phyloP scores from a whole-genome alignment of 2,113 vertebrate species.

The Grus americana region DNA sequence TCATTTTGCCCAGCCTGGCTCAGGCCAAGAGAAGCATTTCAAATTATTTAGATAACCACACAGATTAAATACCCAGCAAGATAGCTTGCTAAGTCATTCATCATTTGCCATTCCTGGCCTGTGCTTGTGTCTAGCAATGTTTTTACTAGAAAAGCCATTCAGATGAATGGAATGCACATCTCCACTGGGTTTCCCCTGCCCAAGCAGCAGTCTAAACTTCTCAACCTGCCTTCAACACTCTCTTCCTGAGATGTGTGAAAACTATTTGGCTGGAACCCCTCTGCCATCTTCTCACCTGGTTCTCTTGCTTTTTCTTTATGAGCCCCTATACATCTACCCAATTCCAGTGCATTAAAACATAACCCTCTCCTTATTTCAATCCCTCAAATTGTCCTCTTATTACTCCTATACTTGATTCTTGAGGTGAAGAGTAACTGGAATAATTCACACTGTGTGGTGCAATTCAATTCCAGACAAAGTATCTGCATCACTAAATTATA shows the following conservation, averaged over 20 bases:
- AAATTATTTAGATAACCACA: slow-evolving; percentile 62
- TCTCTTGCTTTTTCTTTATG: neutral
- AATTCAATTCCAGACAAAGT: neutral
- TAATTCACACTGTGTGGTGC: neutral
- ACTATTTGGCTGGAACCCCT: neutral
- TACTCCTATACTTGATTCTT: neutral
- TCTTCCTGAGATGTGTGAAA: neutral
- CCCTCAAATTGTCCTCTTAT: neutral
- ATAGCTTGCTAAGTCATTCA: slow-evolving; percentile 62
- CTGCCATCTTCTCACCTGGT: neutral
- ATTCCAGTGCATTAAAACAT: neutral
- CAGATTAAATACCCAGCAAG: slow-evolving; percentile 62
- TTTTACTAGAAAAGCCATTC: slow-evolving; percentile 38
- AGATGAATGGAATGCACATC: slow-evolving; percentile 63
- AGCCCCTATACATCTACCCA: neutral
- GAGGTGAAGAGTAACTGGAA: neutral
- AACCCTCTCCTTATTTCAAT: neutral
- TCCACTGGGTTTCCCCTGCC: neutral
- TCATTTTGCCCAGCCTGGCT: slow-evolving; percentile 37
- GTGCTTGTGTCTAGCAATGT: slow-evolving; percentile 40
- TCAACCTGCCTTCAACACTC: neutral
- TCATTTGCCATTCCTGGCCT: slow-evolving; percentile 63
- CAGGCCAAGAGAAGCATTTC: slow-evolving; percentile 65
- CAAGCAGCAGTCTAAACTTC: neutral
- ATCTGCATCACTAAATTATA: neutral